Base-by-base conservation (phyloP, 1,140 invertebrate genomes). In the Drosophila nannoptera region DNA sequence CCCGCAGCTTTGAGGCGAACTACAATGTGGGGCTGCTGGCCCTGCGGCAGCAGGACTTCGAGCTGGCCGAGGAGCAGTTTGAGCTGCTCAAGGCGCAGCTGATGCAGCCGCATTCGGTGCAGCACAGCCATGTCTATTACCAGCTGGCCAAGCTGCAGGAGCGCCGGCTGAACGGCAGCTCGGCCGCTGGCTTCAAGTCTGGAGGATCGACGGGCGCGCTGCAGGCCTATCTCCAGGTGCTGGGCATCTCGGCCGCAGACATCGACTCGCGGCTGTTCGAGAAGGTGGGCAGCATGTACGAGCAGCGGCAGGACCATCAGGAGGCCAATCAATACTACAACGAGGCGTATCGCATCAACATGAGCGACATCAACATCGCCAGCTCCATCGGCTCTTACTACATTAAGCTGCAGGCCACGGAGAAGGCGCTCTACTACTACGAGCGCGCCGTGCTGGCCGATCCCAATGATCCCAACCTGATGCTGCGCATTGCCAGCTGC, bases 311-410 rank as follows among this genome's bases (percentile, higher is more conserved):
- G 33, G 97, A 98, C 88, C 96, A 97, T 75, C 96, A 97, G 80
- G 95, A 96, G 90, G 96, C 97, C 1, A 97, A 97, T 90, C 96
- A 97, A 78, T 97, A 96, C 90, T 95, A 97, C 77, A 94, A 93
- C 90, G 97, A 98, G 93, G 95, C 96, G 5, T 97, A 95, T 90
- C 93, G 96, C 75, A 95, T 96, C 87, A 97, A 95, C 89, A 97
- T 97, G 52, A 95, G 95, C 38, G 96, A 96, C 90, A 93, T 98
- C 46, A 93, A 94, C 60, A 96, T 97, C 0, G 95, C 98, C 62
- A 95, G 97, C 87, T 98, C 97, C 93, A 91, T 99, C 31, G 96
- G 95, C 45, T 95, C 95, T 0, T 97, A 98, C 89, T 97, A 96
- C 81, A 94, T 98, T 59, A 95, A 97, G 78, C 93, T 97, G 78